A percentile compares a stretch with the other conserved stretches of the same genome.
Conservation (phyloP, 1,140 invertebrate species). For the Samia ricini region DNA sequence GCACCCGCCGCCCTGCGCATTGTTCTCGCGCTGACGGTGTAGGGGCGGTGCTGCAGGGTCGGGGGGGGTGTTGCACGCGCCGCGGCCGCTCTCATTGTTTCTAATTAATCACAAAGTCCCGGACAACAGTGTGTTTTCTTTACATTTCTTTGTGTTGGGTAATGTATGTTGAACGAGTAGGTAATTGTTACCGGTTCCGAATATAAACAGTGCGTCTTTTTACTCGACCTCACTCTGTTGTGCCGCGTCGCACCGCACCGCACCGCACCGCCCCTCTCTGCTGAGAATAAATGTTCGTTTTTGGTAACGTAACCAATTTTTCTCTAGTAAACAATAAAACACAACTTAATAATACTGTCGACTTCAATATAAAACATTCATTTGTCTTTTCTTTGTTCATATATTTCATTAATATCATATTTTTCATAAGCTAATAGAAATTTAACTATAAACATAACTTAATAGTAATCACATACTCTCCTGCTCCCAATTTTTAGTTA, state of each 20-base stretch:
- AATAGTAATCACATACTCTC: too few relatives aligned
- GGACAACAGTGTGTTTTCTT: constrained; percentile 1
- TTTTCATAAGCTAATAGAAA: too few relatives aligned
- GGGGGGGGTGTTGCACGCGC: background rate
- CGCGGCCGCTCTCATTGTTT: constrained; percentile 2
- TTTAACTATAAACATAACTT: too few relatives aligned
- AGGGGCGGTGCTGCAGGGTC: constrained; percentile 2
- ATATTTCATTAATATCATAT: too few relatives aligned
- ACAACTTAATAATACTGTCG: too few relatives aligned
- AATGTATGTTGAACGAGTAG: background rate
- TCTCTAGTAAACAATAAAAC: too few relatives aligned
- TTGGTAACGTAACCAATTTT: too few relatives aligned
- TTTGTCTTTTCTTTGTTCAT: too few relatives aligned
- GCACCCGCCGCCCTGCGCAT: background rate
- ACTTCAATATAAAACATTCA: too few relatives aligned
- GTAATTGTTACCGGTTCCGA: background rate
- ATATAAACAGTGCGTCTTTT: background rate
- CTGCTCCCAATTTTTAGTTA: too few relatives aligned
- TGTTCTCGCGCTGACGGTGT: constrained; percentile 1
- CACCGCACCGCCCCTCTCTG: too few relatives aligned
- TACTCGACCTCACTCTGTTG: background rate
- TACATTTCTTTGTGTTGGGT: background rate
- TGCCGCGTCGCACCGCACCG: background rate
- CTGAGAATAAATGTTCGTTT: too few relatives aligned
- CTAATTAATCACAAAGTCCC: constrained; percentile 10